Evolutionary conservation across 2,113 vertebrate genomes (phyloP).

Genomic region (Hiodon alosoides): DNA sequence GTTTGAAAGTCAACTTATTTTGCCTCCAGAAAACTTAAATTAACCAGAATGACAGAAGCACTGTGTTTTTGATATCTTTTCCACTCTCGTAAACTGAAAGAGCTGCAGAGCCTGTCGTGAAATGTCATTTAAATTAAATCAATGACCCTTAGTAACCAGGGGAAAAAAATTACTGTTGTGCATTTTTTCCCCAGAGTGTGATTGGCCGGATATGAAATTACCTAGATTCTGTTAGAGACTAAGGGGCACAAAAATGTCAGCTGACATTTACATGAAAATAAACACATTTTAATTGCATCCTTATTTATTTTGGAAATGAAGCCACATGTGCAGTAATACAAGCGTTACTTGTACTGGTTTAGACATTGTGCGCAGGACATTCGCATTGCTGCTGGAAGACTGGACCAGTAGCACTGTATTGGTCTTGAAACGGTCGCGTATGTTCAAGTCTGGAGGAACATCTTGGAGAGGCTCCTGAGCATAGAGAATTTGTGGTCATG

Average conservation of each 20-base stretch:
- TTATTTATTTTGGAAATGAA: too few relatives aligned
- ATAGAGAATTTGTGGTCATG: too few relatives aligned
- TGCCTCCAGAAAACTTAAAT: constrained; percentile 1
- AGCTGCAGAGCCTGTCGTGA: neutral
- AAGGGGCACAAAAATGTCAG: neutral
- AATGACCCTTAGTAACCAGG: neutral
- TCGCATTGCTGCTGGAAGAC: too few relatives aligned
- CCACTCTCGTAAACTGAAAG: neutral
- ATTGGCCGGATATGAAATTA: neutral
- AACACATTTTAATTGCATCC: too few relatives aligned
- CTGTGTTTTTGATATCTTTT: constrained; percentile 2
- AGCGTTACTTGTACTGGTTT: too few relatives aligned
- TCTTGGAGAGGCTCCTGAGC: too few relatives aligned
- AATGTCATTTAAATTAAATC: constrained; percentile 17
- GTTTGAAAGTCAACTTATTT: constrained; percentile 16
- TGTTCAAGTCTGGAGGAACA: too few relatives aligned
- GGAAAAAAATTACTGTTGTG: neutral
- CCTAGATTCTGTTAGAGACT: too few relatives aligned
- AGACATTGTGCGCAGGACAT: too few relatives aligned
- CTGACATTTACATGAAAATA: neutral
- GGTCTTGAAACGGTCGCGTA: too few relatives aligned
- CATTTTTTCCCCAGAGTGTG: neutral
- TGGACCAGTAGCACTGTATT: too few relatives aligned
- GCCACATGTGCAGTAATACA: too few relatives aligned
- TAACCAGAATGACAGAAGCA: constrained; percentile 12